Conservation (phyloP, 92 coral and sea anemone species). For the Epizoanthus stellaris region DNA sequence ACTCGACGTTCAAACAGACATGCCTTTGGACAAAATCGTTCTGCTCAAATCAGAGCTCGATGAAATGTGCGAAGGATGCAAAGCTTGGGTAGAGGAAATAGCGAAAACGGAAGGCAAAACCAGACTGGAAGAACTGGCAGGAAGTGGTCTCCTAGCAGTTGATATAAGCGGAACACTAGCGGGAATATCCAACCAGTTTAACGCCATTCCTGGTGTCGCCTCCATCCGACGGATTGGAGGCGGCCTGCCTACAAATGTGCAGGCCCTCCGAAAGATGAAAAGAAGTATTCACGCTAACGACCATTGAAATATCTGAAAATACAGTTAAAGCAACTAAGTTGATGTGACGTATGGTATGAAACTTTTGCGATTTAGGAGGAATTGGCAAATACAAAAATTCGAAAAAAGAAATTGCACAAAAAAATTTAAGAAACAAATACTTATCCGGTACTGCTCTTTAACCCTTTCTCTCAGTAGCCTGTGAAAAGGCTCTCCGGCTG, state of each 20-base stretch:
- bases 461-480: too few species aligned
- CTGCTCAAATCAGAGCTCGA: conserved; percentile 70
- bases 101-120: conserved; percentile 67
- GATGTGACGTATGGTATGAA: too few species aligned
- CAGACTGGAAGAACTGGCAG: conserved; percentile 56
- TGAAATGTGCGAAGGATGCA: conserved; percentile 70
- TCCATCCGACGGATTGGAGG: conserved; percentile 63
- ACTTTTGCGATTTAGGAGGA: too few species aligned
- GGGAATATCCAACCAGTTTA: conserved; percentile 65
- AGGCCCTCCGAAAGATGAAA: conserved; percentile 36
- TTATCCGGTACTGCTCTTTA: too few species aligned
- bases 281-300: conserved; percentile 1
- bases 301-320: too few species aligned
- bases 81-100: conserved; percentile 64
- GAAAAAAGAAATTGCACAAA: too few species aligned
- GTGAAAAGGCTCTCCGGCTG: too few species aligned
- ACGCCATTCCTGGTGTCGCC: conserved; percentile 73
- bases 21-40: conserved; percentile 59
- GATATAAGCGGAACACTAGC: conserved; percentile 19
- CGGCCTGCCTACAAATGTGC: conserved; percentile 61
- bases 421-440: too few species aligned
- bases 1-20: conserved; percentile 29
- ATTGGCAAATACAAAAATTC: too few species aligned
- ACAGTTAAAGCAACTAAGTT: too few species aligned
- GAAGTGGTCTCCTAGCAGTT: conserved; percentile 38